phyloP scores from a whole-genome alignment of 2,113 vertebrate genomes.

The Tiliqua scincoides region DNA sequence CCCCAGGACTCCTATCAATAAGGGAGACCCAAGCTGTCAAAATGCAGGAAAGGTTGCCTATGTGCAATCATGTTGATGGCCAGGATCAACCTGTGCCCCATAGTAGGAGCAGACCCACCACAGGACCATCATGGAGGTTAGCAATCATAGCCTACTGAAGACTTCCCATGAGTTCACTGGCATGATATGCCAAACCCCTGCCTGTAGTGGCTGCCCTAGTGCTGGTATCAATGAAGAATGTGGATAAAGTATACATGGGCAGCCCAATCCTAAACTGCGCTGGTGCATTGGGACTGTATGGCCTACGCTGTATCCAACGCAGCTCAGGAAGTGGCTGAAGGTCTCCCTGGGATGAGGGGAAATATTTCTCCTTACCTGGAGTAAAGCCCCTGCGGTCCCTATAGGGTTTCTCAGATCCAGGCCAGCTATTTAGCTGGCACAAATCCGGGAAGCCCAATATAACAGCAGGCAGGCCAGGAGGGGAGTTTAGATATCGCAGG shows the following conservation, averaged over 20 bases:
- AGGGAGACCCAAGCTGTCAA: not conserved
- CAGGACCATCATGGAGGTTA: not conserved
- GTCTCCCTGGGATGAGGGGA: no score
- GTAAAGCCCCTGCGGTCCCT: no score
- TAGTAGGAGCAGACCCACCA: not conserved
- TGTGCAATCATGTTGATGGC: not conserved
- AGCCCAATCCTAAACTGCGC: no score
- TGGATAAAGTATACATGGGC: not conserved
- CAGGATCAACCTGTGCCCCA: not conserved
- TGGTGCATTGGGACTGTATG: no score
- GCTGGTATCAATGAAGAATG: not conserved
- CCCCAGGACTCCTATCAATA: not conserved
- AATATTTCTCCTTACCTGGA: no score
- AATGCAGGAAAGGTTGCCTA: not conserved
- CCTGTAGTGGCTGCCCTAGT: not conserved
- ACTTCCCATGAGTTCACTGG: not conserved
- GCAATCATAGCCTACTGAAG: not conserved
- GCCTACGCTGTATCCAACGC: no score
- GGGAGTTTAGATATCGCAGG: no score
- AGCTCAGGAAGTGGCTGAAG: no score
- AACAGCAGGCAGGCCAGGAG: no score
- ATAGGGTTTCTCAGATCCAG: no score
- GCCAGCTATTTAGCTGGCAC: no score
- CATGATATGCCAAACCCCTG: not conserved
- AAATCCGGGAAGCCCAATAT: no score